Evolutionary conservation across 2,797 vertebrate species (phyloP).

Genomic region (Melanotaenia pygmaea): DNA sequence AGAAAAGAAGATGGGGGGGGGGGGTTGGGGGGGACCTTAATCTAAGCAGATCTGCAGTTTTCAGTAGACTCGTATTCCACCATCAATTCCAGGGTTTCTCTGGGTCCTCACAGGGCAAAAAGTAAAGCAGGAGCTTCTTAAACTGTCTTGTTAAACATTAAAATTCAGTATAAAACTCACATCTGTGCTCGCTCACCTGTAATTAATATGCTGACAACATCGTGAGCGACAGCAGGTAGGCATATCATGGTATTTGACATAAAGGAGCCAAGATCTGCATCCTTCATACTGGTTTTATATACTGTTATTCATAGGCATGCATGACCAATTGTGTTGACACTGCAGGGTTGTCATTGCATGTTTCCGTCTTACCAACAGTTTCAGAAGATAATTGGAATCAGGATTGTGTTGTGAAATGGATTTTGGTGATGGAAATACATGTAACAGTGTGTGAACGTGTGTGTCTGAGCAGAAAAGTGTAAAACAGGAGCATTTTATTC

Average conservation of each 20-base stretch:
- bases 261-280: conserved; percentile 22
- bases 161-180: not conserved
- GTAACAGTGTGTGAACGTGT: conserved; percentile 14
- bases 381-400: conserved; percentile 50
- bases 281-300: conserved; percentile 30
- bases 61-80: not conserved
- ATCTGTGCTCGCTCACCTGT: not conserved
- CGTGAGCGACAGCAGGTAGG: conserved; percentile 7
- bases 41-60: not conserved
- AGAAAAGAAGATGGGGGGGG: not conserved
- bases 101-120: not conserved
- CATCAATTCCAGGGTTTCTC: not conserved
- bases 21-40: too few relatives aligned
- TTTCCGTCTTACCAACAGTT: conserved; percentile 38
- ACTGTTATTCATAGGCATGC: conserved; percentile 71
- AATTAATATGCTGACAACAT: conserved; percentile 5
- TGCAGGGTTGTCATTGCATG: conserved; percentile 43
- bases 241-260: not conserved
- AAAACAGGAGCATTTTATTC: conserved; percentile 40
- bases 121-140: not conserved
- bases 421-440: conserved; percentile 42
- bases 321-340: conserved; percentile 62
- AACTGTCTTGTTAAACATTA: not conserved
- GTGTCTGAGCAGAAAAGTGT: conserved; percentile 8
- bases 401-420: conserved; percentile 56